Evolutionary conservation across 2,888 invertebrate species (phyloP), one percentile per base, ranked within the genome.

Genomic region (Tachina fera): DNA sequence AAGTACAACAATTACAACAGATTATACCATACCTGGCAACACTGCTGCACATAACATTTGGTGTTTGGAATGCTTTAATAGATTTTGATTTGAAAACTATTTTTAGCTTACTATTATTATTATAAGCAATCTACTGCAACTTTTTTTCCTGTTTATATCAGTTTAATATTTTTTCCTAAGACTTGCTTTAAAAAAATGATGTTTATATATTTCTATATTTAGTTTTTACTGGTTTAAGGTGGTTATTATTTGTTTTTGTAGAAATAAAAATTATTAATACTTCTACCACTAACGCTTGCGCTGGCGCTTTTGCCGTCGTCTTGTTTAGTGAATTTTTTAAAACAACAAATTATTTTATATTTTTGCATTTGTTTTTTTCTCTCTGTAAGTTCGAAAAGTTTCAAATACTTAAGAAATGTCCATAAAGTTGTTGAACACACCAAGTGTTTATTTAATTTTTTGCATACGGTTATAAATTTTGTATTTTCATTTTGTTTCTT

Each of bases 191-290:
- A 14, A 47, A 51, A 83, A 56, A 45, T 65, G 39, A 65, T 60
- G 11, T 67, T 53, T 70, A 65, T 56, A 45, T 75, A 58, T 79
- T 87, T 83, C 61, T 56, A 81, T 68, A 81, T 84, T 81, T 87
- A 81, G 88, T 88, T 91, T 87, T 87, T 89, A 90, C 91, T 90
- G 91, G 91, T 91, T 91, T 89, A 87, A 87, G 86, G 88, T 45
- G 81, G 85, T 81, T 87, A 76, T 81, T 84, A 72, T 83, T 83
- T 79, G 72, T 67, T 68, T 65, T 68, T 41, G 49, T 78, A 74
- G 11, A 76, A 86, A 80, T 65, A n/a, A 9, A n/a, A 67, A 49
- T 67, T 80, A 71, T 79, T 63, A 45, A 47, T 63, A 51, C 63
- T 68, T 63, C 16, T 60, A 60, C 39, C n/a, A 19, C 61, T 61